Percentiles rank a stretch among this genome's conserved stretches.
Evolutionary conservation across 2,113 vertebrate genomes (phyloP).

Genomic region (Conger conger): DNA sequence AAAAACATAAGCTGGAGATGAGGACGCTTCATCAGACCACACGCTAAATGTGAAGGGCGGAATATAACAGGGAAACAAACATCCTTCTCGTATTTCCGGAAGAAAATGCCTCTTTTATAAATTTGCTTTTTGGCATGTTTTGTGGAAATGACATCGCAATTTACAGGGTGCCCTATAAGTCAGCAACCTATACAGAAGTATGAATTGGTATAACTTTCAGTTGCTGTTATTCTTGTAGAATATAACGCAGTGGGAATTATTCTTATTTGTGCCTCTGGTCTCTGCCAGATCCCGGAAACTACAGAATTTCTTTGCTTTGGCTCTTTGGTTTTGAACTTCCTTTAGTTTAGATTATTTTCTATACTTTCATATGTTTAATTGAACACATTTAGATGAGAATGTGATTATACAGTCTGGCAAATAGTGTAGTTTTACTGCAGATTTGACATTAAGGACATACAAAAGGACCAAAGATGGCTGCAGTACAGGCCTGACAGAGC

Average conservation of each 20-base stretch:
- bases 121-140: background rate
- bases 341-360: too few relatives aligned
- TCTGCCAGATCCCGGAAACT: background rate
- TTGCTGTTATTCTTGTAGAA: background rate
- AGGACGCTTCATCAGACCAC: background rate
- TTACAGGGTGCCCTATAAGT: background rate
- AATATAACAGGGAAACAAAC: background rate
- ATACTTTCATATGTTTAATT: too few relatives aligned
- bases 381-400: too few relatives aligned
- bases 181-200: background rate
- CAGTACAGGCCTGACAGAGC: too few relatives aligned
- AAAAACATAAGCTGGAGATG: conserved; percentile 56
- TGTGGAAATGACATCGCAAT: background rate
- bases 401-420: too few relatives aligned
- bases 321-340: background rate
- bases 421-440: background rate
- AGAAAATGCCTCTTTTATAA: background rate
- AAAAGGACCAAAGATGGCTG: too few relatives aligned
- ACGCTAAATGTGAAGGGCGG: background rate
- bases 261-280: background rate
- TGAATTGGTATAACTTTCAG: background rate
- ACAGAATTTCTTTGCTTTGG: background rate
- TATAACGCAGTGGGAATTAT: background rate
- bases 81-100: background rate
- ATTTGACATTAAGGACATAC: background rate